Evolutionary conservation across 2,888 invertebrate genomes (phyloP).

Genomic region (Phragmatobia fuliginosa): DNA sequence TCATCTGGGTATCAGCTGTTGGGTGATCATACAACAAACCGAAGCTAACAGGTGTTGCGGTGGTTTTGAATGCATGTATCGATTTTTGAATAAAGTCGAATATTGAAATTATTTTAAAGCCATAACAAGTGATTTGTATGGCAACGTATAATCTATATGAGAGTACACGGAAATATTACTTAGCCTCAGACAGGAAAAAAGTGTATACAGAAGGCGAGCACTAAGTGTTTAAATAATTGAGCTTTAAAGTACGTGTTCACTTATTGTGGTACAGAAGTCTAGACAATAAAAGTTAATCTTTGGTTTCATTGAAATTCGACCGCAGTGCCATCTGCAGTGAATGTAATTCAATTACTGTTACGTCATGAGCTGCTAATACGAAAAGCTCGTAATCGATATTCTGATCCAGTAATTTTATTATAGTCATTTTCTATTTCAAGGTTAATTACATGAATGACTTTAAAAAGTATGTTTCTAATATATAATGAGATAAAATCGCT

Average conservation of each 20-base stretch:
- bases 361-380: background rate
- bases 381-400: background rate
- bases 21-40: conserved; percentile 7
- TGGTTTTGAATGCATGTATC: background rate
- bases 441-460: background rate
- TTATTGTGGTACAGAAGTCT: no score
- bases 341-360: background rate
- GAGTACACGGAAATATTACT: background rate
- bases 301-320: background rate
- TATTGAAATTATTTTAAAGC: background rate
- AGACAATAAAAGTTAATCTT: no score
- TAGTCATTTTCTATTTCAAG: background rate
- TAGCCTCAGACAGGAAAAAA: background rate
- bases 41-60: conserved; percentile 10
- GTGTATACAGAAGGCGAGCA: no score
- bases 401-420: background rate
- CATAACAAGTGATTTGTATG: background rate
- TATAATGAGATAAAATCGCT: no score
- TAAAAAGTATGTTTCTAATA: background rate
- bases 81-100: background rate
- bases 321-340: background rate
- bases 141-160: background rate
- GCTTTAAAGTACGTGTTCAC: no score
- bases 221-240: no score
- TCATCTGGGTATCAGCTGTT: background rate